Conservation (phyloP, 1,140 invertebrate species). For the Drosophila bifasciata region DNA sequence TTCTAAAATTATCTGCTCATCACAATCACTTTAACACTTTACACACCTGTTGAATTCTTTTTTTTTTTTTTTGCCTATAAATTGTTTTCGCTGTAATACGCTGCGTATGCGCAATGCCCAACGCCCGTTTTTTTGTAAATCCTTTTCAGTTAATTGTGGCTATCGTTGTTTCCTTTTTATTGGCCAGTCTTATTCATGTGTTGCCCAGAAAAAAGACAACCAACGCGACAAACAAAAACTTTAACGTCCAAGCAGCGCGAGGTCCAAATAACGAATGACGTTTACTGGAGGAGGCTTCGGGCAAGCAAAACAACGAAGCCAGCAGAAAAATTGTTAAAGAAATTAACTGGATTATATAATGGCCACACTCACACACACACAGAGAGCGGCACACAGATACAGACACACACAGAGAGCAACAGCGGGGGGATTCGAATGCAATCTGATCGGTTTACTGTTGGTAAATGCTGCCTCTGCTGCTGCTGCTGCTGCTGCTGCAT, state of each 20-base stretch:
- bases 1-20: neutral
- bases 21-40: slow-evolving; percentile 29
- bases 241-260: slow-evolving; percentile 63
- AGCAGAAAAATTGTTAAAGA: slow-evolving; percentile 75
- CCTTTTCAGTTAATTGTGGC: slow-evolving; percentile 16
- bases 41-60: slow-evolving; percentile 27
- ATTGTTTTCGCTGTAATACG: slow-evolving; percentile 18
- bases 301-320: slow-evolving; percentile 62
- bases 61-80: no score
- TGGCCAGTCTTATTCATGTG: neutral
- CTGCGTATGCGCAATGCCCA: slow-evolving; percentile 52
- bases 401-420: slow-evolving; percentile 14
- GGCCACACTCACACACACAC: slow-evolving; percentile 28
- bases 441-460: slow-evolving; percentile 64
- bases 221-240: slow-evolving; percentile 36
- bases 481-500: slow-evolving; percentile 53
- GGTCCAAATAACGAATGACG: slow-evolving; percentile 73
- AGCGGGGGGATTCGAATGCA: slow-evolving; percentile 62
- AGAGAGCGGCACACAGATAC: neutral
- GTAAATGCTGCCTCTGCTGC: slow-evolving; percentile 34
- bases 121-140: slow-evolving; percentile 34
- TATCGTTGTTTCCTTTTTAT: neutral
- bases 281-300: slow-evolving; percentile 30
- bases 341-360: slow-evolving; percentile 83
- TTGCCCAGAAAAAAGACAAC: slow-evolving; percentile 19